phyloP scores from a whole-genome alignment of 2,113 vertebrate genomes.

The Nannobrachium achirus region DNA sequence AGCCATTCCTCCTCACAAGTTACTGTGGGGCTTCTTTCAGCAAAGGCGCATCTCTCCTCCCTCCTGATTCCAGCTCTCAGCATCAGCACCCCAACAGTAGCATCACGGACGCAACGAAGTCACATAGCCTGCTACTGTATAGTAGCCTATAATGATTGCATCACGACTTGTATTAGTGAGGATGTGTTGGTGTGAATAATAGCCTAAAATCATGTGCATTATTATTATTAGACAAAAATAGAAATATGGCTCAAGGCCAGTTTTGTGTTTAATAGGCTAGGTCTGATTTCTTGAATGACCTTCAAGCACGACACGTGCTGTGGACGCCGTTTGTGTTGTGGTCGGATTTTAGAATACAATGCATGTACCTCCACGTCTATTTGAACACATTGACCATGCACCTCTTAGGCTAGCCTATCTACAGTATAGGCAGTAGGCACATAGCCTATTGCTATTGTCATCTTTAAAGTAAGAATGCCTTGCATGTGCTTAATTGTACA shows the following conservation, averaged over 20 bases:
- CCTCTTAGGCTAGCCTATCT: no score
- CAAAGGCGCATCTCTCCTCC: neutral
- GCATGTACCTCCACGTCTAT: no score
- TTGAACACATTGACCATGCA: no score
- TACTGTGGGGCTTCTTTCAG: conserved; percentile 11
- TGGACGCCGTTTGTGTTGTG: no score
- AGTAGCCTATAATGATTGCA: conserved; percentile 18
- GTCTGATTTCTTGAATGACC: conserved; percentile 10
- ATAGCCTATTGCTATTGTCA: no score
- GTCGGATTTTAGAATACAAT: no score
- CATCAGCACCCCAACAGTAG: conserved; percentile 57
- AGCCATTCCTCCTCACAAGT: conserved; percentile 43
- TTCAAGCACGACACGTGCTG: conserved; percentile 19
- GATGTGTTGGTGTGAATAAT: neutral
- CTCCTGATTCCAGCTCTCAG: conserved; percentile 39
- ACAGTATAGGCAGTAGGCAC: no score
- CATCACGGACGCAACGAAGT: conserved; percentile 41
- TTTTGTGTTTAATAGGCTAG: neutral
- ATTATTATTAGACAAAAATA: no score
- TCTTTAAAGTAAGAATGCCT: no score
- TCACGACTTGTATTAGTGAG: neutral
- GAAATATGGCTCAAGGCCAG: neutral
- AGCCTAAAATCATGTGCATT: neutral
- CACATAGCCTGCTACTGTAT: conserved; percentile 25
- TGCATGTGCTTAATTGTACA: no score